Base-by-base conservation (phyloP, 2,113 vertebrate species). In the Corydoras sp. region DNA sequence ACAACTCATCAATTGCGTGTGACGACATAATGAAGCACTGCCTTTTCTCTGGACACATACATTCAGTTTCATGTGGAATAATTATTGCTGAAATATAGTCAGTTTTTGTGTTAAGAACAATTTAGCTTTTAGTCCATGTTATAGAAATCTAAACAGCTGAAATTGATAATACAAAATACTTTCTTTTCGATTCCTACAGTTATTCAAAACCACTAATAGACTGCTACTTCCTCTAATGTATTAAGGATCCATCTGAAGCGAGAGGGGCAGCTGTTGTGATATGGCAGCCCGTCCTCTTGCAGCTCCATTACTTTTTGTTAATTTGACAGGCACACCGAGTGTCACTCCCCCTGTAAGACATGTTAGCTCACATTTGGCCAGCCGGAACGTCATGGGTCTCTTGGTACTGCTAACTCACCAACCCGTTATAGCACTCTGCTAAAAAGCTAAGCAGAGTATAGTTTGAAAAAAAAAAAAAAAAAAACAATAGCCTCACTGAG, bases 361-460 rank as follows among this genome's bases (percentile, higher is more conserved):
- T 95, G 89, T 96, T 95, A 93, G 94, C 85, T 81, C 87, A 86
- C 79, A 87, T 84, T 79, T 92, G 87, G 91, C 92, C 92, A 93
- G 86, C 90, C 93, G 89, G 91, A 94, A 93, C 95, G 88, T 90
- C 90, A 90, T 82, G 89, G 87, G 87, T 89, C 88, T 88, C 88
- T 88, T 87, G 75, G 74, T 69, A 15, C 74, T 66, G 78, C 80
- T 83, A 85, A 76, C 48, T 64, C 75, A 76, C 79, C 81, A 81
- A 78, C 77, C 80, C 54, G 18, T 53, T 15, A 18, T 31, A 15
- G 65, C 9, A 9, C 10, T 30, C 63, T 50, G 30, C 18, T 13
- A 54, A 61, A 67, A 73, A 54, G 4, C 31, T 10, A 13, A 9
- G 9, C 63, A 31, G 24, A 48, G 59, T 13, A 51, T 4, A 8